Evolutionary conservation across 37 sponge, comb jelly and placozoan species (phyloP), one percentile per base, ranked within the genome.

Genomic region (Haliclona indistincta): DNA sequence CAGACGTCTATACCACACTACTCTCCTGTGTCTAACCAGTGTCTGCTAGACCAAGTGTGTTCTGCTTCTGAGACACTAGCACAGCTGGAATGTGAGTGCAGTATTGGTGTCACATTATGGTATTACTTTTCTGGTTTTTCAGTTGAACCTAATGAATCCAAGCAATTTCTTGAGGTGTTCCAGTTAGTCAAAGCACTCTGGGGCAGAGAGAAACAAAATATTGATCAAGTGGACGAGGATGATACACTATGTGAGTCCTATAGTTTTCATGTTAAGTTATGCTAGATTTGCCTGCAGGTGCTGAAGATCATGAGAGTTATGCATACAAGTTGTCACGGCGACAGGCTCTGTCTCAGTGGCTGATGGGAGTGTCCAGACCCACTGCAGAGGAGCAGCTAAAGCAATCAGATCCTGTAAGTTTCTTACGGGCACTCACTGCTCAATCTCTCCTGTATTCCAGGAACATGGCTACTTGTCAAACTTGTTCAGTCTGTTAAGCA

Each of bases 141-240:
- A 58, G 60, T 20, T n/a, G 60, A 58, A 20, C 60, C 60, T 58
- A 6, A 58, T 11, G 11, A 25, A 25, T 25, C 6, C 7, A 58
- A 58, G 60, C 60, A 58, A n/a, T 6, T 58, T 11, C 13, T n/a
- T 6, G 60, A 58, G 0, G 67, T 77, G 13, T 81, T 81, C 67
- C 42, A 79, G 68, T 63, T 92, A 29, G 74, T 69, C 13, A 58
- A 51, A 38, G 85, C 87, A 53, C 80, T 92, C 0, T 92, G 93
- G 93, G 93, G 89, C 17, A 54, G 71, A 42, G 76, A 81, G 30
- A 34, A 7, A 19, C 70, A 78, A 26, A 26, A 20, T 10, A 47
- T 47, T 25, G n/a, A n/a, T n/a, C n/a, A n/a, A n/a, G n/a, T n/a
- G n/a, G 60, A 58, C 7, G 60, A 58, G n/a, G 60, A n/a, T 58